Evolutionary conservation across 2,113 vertebrate species (phyloP), one percentile per base, ranked within the genome.

Genomic region (Onychorhynchus coronatus): DNA sequence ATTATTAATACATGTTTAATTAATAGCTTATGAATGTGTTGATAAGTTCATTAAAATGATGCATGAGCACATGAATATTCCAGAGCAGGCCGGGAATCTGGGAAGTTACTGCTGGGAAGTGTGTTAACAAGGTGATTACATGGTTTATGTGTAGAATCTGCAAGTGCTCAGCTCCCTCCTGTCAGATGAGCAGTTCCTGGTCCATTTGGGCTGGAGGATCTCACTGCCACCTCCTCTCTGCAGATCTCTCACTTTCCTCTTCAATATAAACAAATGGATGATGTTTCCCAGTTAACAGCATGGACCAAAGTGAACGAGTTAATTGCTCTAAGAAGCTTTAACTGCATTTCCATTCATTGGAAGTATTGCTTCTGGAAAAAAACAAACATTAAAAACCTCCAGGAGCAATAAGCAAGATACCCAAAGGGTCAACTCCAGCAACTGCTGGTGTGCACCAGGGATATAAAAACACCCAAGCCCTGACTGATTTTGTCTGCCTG

Each of bases 21-120:
- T 93, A 93, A 95, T 85, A n/a, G 58, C 83, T 93, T 79, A 44
- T 72, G 91, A 82, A 72, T 14, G 71, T 63, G 75, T 96, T 95
- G 89, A 82, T 92, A 92, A 92, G 75, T 93, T 88, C 91, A 95
- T 96, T 88, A 95, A 50, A 75, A 88, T 90, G 89, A 90, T 92
- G 75, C 96, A 93, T 7, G 89, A 83, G 89, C 78, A 62, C 82
- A 85, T 91, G 91, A 92, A 95, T 93, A 91, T 91, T 91, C 88
- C 88, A 58, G 70, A 93, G 92, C 46, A 74, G 85, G 92, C 92
- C 93, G 41, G 46, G n/a, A 91, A 61, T n/a, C 73, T 47, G 83
- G 41, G 46, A 95, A 93, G 77, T 81, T 66, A 6, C 78, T 67
- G 68, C 91, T 81, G 87, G 80, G 19, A 73, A 55, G 65, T 10